phyloP scores from a whole-genome alignment of 2,797 vertebrate species.

The Crocodylus rhombifer region DNA sequence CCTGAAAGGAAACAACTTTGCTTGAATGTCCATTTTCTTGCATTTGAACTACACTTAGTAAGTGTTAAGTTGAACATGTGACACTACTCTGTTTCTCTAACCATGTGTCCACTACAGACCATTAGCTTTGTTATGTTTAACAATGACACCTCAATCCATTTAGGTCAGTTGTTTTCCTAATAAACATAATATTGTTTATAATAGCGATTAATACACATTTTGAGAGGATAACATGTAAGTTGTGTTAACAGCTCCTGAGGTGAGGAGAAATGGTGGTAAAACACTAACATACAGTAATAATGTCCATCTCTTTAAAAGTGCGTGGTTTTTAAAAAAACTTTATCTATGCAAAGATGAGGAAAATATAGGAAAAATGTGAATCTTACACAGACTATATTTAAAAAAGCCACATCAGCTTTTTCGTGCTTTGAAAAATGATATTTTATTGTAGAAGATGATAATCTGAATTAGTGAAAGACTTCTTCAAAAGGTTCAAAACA shows the following conservation, averaged over 20 bases:
- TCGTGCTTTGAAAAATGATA: not conserved
- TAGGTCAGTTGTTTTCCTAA: too few relatives aligned
- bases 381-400: not conserved
- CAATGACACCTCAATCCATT: conserved; percentile 5
- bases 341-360: not conserved
- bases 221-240: conserved; percentile 25
- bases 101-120: not conserved
- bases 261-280: not conserved
- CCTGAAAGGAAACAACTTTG: too few relatives aligned
- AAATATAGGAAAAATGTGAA: not conserved
- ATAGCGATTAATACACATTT: too few relatives aligned
- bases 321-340: not conserved
- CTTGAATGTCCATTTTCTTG: too few relatives aligned
- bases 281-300: conserved; percentile 22
- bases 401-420: not conserved
- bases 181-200: too few relatives aligned
- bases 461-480: not conserved
- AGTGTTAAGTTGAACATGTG: too few relatives aligned
- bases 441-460: not conserved
- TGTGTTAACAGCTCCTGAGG: conserved; percentile 25
- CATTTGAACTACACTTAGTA: too few relatives aligned
- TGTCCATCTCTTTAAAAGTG: not conserved
- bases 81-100: not conserved
- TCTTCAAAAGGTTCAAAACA: not conserved
- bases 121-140: conserved; percentile 28